Base-by-base conservation (phyloP, 2,888 invertebrate species). In the Drosophila formosana region DNA sequence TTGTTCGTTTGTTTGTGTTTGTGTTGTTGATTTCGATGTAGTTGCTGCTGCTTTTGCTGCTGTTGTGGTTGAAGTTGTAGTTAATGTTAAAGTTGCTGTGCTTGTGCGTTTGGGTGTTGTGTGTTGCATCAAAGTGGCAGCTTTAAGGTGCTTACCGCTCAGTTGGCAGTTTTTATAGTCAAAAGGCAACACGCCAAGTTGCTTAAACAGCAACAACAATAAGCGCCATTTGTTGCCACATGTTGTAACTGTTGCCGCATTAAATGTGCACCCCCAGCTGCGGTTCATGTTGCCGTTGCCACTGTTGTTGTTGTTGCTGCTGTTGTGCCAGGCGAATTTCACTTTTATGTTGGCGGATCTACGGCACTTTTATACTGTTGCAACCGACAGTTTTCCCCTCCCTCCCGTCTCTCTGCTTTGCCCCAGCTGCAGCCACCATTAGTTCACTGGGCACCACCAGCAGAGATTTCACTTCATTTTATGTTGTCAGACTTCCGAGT, bases 401-500 rank as follows among this genome's bases (percentile, higher is more conserved):
- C 2, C 23, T 18, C 41, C 9, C 11, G 7, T 13, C 23, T 25
- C 6, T 8, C 6, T 18, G 25, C 25, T n/a, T 28, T 13, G 28
- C 30, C 47, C n/a, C 47, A n/a, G 13, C 39, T 41, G 9, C 58
- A 52, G 43, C 43, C 58, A n/a, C 58, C 56, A 77, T 72, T 78
- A 86, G 78, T 86, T 75, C 72, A 78, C 66, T 86, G 72, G 62
- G 70, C 83, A 78, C 89, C 83, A 86, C 83, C 83, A 83, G 83
- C 83, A 78, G 87, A 83, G 83, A 83, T 88, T 83, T 83, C 80
- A 83, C 89, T 84, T 82, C 84, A 89, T 84, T 84, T 84, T 89
- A 88, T 89, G 82, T 76, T 84, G 88, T 84, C 87, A 84, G 89
- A 83, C 84, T 87, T 87, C 88, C 84, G 88, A 84, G 88, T 81